phyloP scores from a whole-genome alignment of 2,113 vertebrate genomes.

The Neofelis nebulosa region DNA sequence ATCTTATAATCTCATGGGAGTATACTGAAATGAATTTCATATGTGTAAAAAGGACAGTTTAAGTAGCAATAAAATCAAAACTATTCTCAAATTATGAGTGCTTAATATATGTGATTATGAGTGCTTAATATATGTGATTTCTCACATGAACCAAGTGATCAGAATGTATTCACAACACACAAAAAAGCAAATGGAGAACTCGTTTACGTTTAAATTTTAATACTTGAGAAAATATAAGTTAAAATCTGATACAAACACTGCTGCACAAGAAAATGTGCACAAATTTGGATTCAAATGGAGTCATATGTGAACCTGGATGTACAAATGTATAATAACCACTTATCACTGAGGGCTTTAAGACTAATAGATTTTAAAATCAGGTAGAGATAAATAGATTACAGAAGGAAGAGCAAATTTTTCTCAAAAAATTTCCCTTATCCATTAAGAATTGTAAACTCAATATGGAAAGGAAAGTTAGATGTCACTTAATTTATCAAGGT shows the following conservation, averaged over 20 bases:
- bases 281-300: not conserved
- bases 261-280: constrained; percentile 35
- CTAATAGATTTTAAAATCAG: constrained; percentile 32
- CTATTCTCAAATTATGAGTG: constrained; percentile 28
- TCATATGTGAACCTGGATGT: not conserved
- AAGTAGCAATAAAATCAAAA: not conserved
- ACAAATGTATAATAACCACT: not conserved
- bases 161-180: constrained; percentile 15
- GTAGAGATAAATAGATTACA: not conserved
- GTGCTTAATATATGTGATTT: not conserved
- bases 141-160: not conserved
- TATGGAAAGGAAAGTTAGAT: not conserved
- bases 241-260: constrained; percentile 56
- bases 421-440: not conserved
- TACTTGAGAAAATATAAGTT: constrained; percentile 62
- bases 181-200: not conserved
- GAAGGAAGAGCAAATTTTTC: not conserved
- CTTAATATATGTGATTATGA: not conserved
- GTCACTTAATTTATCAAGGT: not conserved
- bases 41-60: not conserved
- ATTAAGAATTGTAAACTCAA: not conserved
- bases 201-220: constrained; percentile 61
- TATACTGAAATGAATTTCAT: not conserved
- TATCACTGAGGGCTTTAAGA: not conserved
- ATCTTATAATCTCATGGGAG: not conserved